Evolutionary conservation across 2,888 invertebrate species (phyloP).

Genomic region (Oscheius myriophilus): DNA sequence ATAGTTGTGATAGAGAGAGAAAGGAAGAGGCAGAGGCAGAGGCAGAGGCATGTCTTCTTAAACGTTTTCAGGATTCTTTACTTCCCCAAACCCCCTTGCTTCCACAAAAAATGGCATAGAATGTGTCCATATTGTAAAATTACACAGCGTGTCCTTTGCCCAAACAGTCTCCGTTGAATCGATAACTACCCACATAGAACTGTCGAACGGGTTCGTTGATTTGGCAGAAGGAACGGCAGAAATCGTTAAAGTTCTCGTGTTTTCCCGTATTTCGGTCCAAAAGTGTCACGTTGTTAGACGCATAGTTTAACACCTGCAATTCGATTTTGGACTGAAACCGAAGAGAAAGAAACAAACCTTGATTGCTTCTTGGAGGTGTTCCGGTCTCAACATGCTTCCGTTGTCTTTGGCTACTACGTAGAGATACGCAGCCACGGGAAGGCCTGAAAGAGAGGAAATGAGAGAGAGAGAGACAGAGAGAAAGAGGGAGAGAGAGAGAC

Average conservation of each 20-base stretch:
- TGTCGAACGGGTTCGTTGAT: conserved; percentile 66
- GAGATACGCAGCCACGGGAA: conserved; percentile 60
- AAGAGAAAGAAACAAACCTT: conserved; percentile 42
- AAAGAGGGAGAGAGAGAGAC: not conserved
- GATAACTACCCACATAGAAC: conserved; percentile 51
- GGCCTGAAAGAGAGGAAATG: conserved; percentile 20
- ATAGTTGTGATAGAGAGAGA: too few species aligned
- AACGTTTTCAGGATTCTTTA: too few species aligned
- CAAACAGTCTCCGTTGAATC: not conserved
- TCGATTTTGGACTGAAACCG: not conserved
- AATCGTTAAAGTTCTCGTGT: conserved; percentile 59
- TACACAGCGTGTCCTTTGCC: not conserved
- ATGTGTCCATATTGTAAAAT: conserved; percentile 29
- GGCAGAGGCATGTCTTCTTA: too few species aligned
- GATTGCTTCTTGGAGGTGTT: conserved; percentile 62
- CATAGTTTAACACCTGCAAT: conserved; percentile 25
- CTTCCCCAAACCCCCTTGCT: too few species aligned
- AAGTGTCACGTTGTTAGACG: conserved; percentile 22
- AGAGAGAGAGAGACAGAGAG: not conserved
- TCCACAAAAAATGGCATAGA: conserved; percentile 25
- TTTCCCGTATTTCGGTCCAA: conserved; percentile 33
- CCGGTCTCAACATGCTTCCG: conserved; percentile 64
- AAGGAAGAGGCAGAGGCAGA: too few species aligned
- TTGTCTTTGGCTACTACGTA: conserved; percentile 66
- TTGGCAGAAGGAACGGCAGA: conserved; percentile 66